phyloP scores from a whole-genome alignment of 2,888 invertebrate species.

The Chaetogeoica ovagalla region DNA sequence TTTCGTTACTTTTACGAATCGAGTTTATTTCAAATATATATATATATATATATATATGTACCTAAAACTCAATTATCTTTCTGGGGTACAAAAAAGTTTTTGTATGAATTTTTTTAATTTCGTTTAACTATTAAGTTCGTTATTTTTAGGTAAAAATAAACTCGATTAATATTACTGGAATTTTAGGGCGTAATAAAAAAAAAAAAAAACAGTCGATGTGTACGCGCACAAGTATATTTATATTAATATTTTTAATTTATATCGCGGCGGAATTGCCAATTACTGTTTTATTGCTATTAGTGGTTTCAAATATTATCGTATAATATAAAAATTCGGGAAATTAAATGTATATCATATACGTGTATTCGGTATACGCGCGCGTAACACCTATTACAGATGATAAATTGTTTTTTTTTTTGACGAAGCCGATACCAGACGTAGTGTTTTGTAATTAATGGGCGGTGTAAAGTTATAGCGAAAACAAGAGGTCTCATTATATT shows the following conservation, averaged over 20 bases:
- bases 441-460: conserved; percentile 44
- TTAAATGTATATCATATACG: background rate
- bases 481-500: conserved; percentile 50
- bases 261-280: background rate
- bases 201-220: no score
- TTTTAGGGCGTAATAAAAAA: no score
- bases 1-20: background rate
- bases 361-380: no score
- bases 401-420: conserved; percentile 39
- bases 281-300: background rate
- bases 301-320: conserved; percentile 1
- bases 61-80: conserved; percentile 4
- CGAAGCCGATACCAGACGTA: background rate
- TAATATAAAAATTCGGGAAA: background rate
- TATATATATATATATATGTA: no score
- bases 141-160: background rate
- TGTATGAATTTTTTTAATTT: background rate
- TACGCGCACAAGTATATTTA: no score
- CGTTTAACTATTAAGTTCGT: background rate
- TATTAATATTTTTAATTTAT: no score
- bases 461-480: conserved; percentile 42
- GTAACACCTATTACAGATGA: conserved; percentile 10
- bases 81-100: background rate
- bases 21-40: conserved; percentile 1
- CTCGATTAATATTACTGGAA: background rate